Evolutionary conservation across 2,113 vertebrate genomes (phyloP), one percentile per base, ranked within the genome.

Genomic region (Pomatostomus ruficeps): DNA sequence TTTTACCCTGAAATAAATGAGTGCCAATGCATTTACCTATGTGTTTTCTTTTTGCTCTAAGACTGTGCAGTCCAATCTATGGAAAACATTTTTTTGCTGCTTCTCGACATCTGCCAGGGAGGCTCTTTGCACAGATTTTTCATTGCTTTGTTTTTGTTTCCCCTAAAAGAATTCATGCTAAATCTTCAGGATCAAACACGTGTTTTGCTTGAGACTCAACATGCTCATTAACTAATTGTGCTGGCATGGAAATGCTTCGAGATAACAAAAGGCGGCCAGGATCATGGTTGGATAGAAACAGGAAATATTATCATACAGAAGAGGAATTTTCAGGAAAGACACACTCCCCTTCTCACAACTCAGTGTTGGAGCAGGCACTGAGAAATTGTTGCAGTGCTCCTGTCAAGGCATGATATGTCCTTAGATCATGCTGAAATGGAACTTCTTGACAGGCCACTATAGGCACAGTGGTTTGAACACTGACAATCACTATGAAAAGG

Each of bases 171-270:
- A 63, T 45, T 73, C 29, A 46, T 19, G 12, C 40, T 83, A 57
- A 89, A 92, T 46, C 86, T 84, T 62, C 0, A 2, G n/a, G 76
- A 42, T 81, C 61, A 81, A 36, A 65, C 2, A 40, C 0, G 0
- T 83, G 45, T 89, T 92, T 95, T 89, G 18, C 40, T 89, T 89
- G 89, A 95, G 81, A 72, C 52, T 92, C 57, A 78, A 18, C 31
- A 38, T 11, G 11, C 70, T 87, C 61, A 45, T 96, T 91, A 89
- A 72, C 68, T 84, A 89, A 89, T 89, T 88, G 57, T 81, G 57
- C 84, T 92, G 95, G 89, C 70, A 42, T 24, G 48, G 76, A 57
- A 79, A 55, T 81, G 9, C 49, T 40, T 55, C 65, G 74, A 92
- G 92, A 90, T 76, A 90, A 73, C 74, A 73, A 78, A 85, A 67